Conservation (phyloP, 2,888 invertebrate species). For the Proisotoma minuta region DNA sequence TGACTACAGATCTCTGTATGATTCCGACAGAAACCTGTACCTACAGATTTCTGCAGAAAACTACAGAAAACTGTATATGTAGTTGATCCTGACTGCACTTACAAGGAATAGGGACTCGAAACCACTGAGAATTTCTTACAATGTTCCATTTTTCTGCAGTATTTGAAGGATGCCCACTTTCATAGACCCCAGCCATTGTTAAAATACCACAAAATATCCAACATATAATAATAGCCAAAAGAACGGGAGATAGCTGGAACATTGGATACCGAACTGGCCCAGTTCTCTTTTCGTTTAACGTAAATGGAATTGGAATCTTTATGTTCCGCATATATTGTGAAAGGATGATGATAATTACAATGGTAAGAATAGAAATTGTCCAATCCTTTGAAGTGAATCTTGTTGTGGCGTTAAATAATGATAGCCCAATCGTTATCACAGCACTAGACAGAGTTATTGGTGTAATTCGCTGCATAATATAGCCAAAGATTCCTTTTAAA, state of each 20-base stretch:
- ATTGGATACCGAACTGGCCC: slow-evolving; percentile 57
- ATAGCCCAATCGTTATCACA: slow-evolving; percentile 12
- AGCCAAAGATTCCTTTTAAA: slow-evolving; percentile 64
- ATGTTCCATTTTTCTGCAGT: slow-evolving; percentile 64
- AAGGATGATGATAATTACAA: slow-evolving; percentile 68
- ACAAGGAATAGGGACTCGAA: slow-evolving; percentile 61
- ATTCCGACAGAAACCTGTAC: too few relatives aligned
- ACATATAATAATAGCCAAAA: not conserved
- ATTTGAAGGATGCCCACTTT: not conserved
- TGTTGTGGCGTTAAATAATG: slow-evolving; percentile 10
- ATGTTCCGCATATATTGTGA: slow-evolving; percentile 71
- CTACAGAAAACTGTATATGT: not conserved
- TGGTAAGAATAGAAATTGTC: slow-evolving; percentile 58
- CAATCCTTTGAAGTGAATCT: not conserved
- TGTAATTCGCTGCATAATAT: slow-evolving; percentile 68
- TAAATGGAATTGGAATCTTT: slow-evolving; percentile 59
- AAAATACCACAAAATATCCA: slow-evolving; percentile 12
- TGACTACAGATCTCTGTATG: too few relatives aligned
- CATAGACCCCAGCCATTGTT: not conserved
- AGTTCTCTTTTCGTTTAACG: slow-evolving; percentile 52
- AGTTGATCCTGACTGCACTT: not conserved
- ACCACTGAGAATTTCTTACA: slow-evolving; percentile 68
- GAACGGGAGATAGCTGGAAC: slow-evolving; percentile 71
- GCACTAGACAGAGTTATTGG: slow-evolving; percentile 13
- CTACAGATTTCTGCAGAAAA: too few relatives aligned